Evolutionary conservation across 2,888 invertebrate species (phyloP).

Genomic region (Hirtodrosophila cameraria): DNA sequence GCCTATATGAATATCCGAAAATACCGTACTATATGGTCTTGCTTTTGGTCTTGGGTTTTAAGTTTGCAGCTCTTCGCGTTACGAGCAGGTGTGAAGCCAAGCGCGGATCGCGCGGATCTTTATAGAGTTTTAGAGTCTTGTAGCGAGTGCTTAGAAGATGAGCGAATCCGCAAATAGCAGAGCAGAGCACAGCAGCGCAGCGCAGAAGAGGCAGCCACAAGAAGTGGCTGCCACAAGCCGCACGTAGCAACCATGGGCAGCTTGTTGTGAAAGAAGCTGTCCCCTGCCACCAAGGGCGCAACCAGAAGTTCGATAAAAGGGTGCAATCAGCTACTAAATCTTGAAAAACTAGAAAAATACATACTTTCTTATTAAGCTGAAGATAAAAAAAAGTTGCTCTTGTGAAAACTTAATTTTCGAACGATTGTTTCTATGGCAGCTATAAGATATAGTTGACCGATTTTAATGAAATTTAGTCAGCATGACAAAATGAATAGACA

Average conservation of each 20-base stretch:
- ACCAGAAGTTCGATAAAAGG: no score
- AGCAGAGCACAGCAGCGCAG: constrained; percentile 2
- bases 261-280: constrained; percentile 47
- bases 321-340: no score
- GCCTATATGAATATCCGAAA: constrained; percentile 38
- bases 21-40: constrained; percentile 30
- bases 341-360: no score
- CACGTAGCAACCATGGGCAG: constrained; percentile 26
- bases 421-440: no score
- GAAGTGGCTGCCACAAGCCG: neutral
- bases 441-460: no score
- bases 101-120: constrained; percentile 79
- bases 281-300: neutral
- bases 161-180: constrained; percentile 13
- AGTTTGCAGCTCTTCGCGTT: constrained; percentile 71
- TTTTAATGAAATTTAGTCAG: no score
- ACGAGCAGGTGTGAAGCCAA: constrained; percentile 82
- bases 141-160: constrained; percentile 36
- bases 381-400: no score
- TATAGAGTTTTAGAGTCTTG: constrained; percentile 77
- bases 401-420: no score
- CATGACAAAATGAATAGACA: no score
- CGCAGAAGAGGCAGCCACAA: constrained; percentile 25
- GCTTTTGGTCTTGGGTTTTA: constrained; percentile 25
- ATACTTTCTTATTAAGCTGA: no score